phyloP scores from a whole-genome alignment of 2,888 invertebrate genomes.

The Fragum whitleyi region DNA sequence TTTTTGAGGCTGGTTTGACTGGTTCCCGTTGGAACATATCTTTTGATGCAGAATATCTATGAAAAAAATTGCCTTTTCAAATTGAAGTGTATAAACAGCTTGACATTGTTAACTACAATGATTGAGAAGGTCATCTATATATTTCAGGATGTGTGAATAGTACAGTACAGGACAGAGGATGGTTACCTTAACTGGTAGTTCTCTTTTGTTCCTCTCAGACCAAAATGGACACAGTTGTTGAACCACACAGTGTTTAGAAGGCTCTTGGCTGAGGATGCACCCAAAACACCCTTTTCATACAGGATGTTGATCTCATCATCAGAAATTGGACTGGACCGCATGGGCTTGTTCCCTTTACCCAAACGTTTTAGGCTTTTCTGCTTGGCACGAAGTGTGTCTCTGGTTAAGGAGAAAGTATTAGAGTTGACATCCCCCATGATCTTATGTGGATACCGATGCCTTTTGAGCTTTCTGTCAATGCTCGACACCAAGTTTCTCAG shows the following conservation, averaged over 20 bases:
- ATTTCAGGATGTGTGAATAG: no score
- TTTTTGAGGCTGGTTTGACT: no score
- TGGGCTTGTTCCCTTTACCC: slow-evolving; percentile 46
- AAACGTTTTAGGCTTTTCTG: slow-evolving; percentile 19
- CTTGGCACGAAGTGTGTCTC: slow-evolving; percentile 16
- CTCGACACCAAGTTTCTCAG: slow-evolving; percentile 31
- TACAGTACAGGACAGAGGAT: no score
- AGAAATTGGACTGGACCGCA: slow-evolving; percentile 25
- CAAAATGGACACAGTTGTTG: slow-evolving; percentile 52
- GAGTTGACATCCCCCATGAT: slow-evolving; percentile 11
- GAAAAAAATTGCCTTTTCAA: no score
- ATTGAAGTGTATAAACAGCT: no score
- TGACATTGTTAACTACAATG: no score
- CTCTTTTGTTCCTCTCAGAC: slow-evolving; percentile 42
- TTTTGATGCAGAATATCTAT: no score
- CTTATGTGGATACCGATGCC: slow-evolving; percentile 22
- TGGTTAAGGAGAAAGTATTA: slow-evolving; percentile 15
- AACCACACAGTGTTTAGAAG: slow-evolving; percentile 55
- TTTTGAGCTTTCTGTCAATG: slow-evolving; percentile 31
- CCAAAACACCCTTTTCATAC: slow-evolving; percentile 37
- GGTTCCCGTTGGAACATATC: no score
- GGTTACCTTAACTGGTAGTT: slow-evolving; percentile 19
- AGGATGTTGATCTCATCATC: slow-evolving; percentile 44
- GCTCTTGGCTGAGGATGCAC: slow-evolving; percentile 26
- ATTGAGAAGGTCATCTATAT: no score